Evolutionary conservation across 2,888 invertebrate genomes (phyloP).

Genomic region (Chromoteleia sp.): DNA sequence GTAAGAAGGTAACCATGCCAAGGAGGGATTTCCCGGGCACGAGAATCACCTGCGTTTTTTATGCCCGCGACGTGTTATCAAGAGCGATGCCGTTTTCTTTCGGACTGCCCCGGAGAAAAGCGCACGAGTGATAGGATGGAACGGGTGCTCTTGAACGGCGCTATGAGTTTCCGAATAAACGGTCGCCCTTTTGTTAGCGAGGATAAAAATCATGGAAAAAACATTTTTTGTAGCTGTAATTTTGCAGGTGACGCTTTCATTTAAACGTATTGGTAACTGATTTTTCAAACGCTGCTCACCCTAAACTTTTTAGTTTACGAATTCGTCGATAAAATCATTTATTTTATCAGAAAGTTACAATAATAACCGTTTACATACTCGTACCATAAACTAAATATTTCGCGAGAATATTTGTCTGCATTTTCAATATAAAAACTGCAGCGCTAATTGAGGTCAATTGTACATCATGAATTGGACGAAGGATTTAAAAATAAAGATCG

Average conservation of each 20-base stretch:
- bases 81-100: slow-evolving; percentile 61
- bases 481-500: background rate
- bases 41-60: slow-evolving; percentile 66
- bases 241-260: slow-evolving; percentile 41
- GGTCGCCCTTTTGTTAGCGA: slow-evolving; percentile 27
- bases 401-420: background rate
- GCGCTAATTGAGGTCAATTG: too few species aligned
- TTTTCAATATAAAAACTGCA: background rate
- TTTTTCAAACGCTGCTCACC: slow-evolving; percentile 2
- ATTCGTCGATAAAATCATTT: slow-evolving; percentile 3
- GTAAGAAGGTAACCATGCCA: slow-evolving; percentile 61
- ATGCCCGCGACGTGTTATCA: slow-evolving; percentile 62
- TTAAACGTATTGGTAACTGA: slow-evolving; percentile 29
- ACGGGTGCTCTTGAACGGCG: slow-evolving; percentile 50
- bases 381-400: slow-evolving; percentile 21
- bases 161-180: slow-evolving; percentile 60
- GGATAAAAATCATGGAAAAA: slow-evolving; percentile 7
- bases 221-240: slow-evolving; percentile 33
- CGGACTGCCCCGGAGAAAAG: slow-evolving; percentile 32
- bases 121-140: slow-evolving; percentile 51
- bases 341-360: background rate
- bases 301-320: background rate
- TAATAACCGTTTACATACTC: background rate
- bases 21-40: slow-evolving; percentile 58
- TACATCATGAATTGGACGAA: background rate